phyloP scores from a whole-genome alignment of 2,888 invertebrate species.

The Stramonita haemastoma region DNA sequence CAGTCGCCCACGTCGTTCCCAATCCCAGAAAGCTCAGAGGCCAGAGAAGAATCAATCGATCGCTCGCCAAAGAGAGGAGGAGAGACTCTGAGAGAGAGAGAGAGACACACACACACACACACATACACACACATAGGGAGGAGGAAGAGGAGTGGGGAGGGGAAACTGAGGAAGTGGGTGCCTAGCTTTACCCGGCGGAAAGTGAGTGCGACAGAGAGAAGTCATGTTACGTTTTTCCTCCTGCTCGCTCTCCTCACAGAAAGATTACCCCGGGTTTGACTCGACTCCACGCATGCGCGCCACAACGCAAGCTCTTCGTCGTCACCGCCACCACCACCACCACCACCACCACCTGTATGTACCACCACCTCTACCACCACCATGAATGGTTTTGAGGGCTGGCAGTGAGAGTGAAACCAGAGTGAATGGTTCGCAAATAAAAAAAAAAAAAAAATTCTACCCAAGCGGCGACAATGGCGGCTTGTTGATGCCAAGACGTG shows the following conservation, averaged over 20 bases:
- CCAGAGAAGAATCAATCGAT: conserved; percentile 26
- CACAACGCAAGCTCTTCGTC: neutral
- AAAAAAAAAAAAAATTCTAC: neutral
- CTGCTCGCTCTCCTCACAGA: neutral
- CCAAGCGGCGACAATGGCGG: conserved; percentile 1
- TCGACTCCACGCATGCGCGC: conserved; percentile 28
- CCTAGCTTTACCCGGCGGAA: conserved; percentile 15
- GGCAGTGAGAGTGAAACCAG: neutral
- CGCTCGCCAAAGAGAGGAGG: neutral
- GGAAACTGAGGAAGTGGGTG: neutral
- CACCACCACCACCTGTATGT: neutral
- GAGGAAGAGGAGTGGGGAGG: neutral
- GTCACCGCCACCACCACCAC: neutral
- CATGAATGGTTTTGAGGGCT: neutral
- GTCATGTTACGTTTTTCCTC: conserved; percentile 35
- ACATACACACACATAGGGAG: neutral
- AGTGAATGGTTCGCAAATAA: neutral
- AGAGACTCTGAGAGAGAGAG: conserved; percentile 12
- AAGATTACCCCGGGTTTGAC: neutral
- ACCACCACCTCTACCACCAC: neutral
- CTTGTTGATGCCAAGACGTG: conserved; percentile 11
- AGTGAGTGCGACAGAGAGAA: conserved; percentile 29
- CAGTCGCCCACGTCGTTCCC: neutral
- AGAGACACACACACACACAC: neutral
- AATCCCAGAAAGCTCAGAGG: conserved; percentile 15